Base-by-base conservation (phyloP, 2,888 invertebrate species). In the Cephus runcator region DNA sequence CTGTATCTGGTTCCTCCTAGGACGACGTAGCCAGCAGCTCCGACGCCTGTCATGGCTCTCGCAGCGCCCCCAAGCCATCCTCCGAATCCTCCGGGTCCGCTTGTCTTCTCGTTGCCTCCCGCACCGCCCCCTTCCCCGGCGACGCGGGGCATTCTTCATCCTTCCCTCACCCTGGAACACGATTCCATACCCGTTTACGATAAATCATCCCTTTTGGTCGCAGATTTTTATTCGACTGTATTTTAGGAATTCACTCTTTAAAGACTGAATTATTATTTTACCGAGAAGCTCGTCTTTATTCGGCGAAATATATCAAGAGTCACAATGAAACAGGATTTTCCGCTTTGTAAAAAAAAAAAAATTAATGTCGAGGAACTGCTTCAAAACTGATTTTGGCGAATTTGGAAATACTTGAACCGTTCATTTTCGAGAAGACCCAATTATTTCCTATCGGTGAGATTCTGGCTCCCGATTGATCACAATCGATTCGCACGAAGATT, bases 1-100 rank as follows among this genome's bases (percentile, higher is more conserved):
- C 95, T 94, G 93, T 95, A 95, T 90, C 95, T 94, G 91, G 95
- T 94, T 87, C 95, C 94, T 88, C 95, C 95, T 92, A 95, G 93
- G 90, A 94, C 94, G 92, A 94, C 94, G 92, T 94, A 94, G 83
- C 92, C 90, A 78, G 87, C 87, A 76, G 83, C 83, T 76, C 85
- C 84, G 80, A 83, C 85, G 77, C 87, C 88, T 75, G 87, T 88
- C 85, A 90, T 87, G 75, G 89, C 85, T 79, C 88, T 87, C 75
- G 90, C 87, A 40, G 90, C 89, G 69, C 88, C 90, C 71, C 89
- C 90, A 74, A 90, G 86, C 90, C 90, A 89, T 84, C 87, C 88
- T 81, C 30, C 87, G 73, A 88, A 87, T 73, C 86, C 83, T 75
- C 84, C 82, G 23, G 56, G 56, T 76, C 84, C 84, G 80, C 83